phyloP scores from a whole-genome alignment of 2,113 vertebrate genomes.

The Podarcis raffonei region DNA sequence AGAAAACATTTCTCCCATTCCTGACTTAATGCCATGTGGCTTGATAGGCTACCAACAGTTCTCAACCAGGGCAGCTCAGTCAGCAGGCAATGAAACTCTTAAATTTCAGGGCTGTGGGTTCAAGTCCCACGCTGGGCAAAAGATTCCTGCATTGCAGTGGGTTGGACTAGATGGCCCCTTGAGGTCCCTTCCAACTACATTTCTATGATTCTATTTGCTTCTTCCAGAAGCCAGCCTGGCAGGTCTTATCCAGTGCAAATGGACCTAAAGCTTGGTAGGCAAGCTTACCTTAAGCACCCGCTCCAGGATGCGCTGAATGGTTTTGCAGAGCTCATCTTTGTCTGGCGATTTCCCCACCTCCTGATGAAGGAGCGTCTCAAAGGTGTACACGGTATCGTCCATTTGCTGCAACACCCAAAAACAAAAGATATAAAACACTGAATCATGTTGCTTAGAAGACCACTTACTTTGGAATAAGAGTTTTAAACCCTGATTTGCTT shows the following conservation, averaged over 20 bases:
- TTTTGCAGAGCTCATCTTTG: constrained; percentile 86
- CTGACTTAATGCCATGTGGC: too few relatives aligned
- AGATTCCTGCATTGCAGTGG: too few relatives aligned
- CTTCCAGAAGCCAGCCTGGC: background rate
- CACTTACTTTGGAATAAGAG: background rate
- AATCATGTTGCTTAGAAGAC: background rate
- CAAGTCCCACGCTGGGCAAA: too few relatives aligned
- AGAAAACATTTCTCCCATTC: too few relatives aligned
- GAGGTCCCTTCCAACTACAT: too few relatives aligned
- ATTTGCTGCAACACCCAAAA: constrained; percentile 83
- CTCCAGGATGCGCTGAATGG: constrained; percentile 92
- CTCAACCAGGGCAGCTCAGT: background rate
- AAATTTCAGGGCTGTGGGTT: too few relatives aligned
- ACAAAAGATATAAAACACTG: background rate
- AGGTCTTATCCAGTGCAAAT: background rate
- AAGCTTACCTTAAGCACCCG: constrained; percentile 92
- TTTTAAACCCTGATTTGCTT: too few relatives aligned
- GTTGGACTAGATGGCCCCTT: too few relatives aligned
- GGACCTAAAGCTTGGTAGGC: accelerated
- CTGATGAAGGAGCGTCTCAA: constrained; percentile 94
- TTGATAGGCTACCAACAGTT: too few relatives aligned
- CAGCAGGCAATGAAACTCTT: too few relatives aligned
- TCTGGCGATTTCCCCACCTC: constrained; percentile 82
- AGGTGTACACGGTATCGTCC: constrained; percentile 92
- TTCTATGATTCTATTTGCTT: background rate